Evolutionary conservation across 2,113 vertebrate genomes (phyloP), one percentile per base, ranked within the genome.

Genomic region (Holacanthus passer): DNA sequence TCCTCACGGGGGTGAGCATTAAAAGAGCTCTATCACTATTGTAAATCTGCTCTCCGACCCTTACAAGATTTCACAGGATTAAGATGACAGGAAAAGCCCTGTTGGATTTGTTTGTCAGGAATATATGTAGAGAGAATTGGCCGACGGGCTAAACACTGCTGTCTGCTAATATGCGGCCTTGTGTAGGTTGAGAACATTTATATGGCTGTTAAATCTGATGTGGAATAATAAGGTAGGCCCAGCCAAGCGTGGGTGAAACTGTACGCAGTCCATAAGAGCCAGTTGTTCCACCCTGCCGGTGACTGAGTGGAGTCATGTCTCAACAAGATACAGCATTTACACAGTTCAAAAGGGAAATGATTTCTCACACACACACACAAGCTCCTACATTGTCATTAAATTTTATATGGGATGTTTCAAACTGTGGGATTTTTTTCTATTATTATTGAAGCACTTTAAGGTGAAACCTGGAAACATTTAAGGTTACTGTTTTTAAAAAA

Each of bases 231-330:
- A 27, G 8, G 2, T 5, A n/a, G 35, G 45, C 11, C 60, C 55
- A n/a, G 24, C 27, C 32, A 76, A 65, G 81, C 59, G 76, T 82
- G 80, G 80, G 84, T 65, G 75, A 79, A 70, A 59, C 19, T 77
- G 7, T 37, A 8, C 35, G 8, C 35, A 60, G 45, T 53, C 3
- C 60, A 58, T 22, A 6, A 71, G 74, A 85, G 73, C 84, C 55
- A 84, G 39, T 58, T 84, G 77, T 88, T 86, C 78, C 87, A 79
- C 64, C 53, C 75, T 37, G 59, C 29, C 10, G 56, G 24, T 52
- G 50, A n/a, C 8, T 87, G 67, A 87, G 77, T 53, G 53, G 55
- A 79, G 59, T 81, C 77, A 71, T 84, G 82, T 86, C 75, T 79
- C 79, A 81, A 86, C 91, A 90, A 50, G 81, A 84, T 37, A 35